Evolutionary conservation across 2,113 vertebrate species (phyloP).

Genomic region (Coryphaenoides rupestris): DNA sequence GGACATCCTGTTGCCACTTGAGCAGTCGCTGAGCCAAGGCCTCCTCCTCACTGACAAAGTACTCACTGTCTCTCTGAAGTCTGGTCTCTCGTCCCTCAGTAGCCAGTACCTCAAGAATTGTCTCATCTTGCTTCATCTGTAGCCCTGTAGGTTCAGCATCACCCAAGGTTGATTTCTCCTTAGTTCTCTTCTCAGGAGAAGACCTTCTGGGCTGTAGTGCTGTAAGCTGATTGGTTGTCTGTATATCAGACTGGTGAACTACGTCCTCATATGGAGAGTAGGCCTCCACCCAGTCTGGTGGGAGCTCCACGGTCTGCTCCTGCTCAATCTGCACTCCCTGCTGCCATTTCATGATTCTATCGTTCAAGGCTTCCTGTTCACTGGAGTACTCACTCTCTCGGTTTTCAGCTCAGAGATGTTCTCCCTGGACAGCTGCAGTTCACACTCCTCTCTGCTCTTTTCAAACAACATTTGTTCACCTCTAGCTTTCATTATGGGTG

Average conservation of each 20-base stretch:
- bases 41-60: slow-evolving; percentile 71
- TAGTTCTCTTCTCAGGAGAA: slow-evolving; percentile 5
- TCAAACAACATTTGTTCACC: slow-evolving; percentile 51
- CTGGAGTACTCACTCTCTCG: slow-evolving; percentile 62
- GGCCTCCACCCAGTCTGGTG: slow-evolving; percentile 46
- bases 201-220: neutral
- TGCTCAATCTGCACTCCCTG: slow-evolving; percentile 70
- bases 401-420: slow-evolving; percentile 67
- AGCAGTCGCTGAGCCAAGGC: slow-evolving; percentile 68
- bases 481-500: slow-evolving; percentile 30
- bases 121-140: slow-evolving; percentile 23
- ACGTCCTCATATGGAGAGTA: slow-evolving; percentile 13
- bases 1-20: slow-evolving; percentile 70
- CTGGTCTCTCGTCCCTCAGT: slow-evolving; percentile 57
- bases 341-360: slow-evolving; percentile 76
- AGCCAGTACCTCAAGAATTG: slow-evolving; percentile 20
- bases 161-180: slow-evolving; percentile 25
- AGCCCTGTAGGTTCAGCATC: slow-evolving; percentile 17
- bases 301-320: slow-evolving; percentile 36
- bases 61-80: slow-evolving; percentile 65
- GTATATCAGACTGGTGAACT: slow-evolving; percentile 15
- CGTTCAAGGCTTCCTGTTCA: slow-evolving; percentile 70
- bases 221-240: neutral
- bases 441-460: slow-evolving; percentile 42
- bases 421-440: slow-evolving; percentile 67